Conservation (phyloP, 2,888 invertebrate genomes). For the Barypeithes pellucidus region DNA sequence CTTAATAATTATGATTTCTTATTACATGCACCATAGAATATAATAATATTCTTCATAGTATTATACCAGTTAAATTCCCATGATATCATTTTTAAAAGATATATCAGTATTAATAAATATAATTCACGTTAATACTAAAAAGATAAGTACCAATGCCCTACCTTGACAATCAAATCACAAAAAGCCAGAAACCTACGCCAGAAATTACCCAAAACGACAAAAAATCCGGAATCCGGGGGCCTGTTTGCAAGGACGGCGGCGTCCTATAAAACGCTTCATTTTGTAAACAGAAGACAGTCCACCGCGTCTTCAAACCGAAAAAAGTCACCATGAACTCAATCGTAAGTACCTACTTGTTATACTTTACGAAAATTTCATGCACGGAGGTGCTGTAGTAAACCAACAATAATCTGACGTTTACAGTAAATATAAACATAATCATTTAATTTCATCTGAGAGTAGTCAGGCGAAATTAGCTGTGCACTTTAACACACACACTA, state of each 20-base stretch:
- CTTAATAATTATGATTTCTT: no score
- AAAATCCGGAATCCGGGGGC: constrained; percentile 48
- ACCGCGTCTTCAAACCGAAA: constrained; percentile 43
- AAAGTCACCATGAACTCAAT: constrained; percentile 49
- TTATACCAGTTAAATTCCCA: no score
- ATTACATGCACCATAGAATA: no score
- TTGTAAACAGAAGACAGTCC: constrained; percentile 34
- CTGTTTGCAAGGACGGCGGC: constrained; percentile 36
- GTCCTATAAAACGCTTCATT: constrained; percentile 45
- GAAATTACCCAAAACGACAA: constrained; percentile 34
- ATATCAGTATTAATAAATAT: constrained; percentile 1
- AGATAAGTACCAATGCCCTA: constrained; percentile 17
- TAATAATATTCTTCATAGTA: no score
- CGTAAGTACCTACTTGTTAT: constrained; percentile 49
- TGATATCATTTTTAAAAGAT: no score
- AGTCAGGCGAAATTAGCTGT: no score
- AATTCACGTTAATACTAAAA: constrained; percentile 13
- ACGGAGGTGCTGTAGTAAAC: neutral
- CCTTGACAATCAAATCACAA: constrained; percentile 38
- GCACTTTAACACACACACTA: no score
- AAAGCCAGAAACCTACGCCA: constrained; percentile 30
- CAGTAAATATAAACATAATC: no score
- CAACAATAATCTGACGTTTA: no score
- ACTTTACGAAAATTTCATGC: constrained; percentile 5
- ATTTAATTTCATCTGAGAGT: no score